Evolutionary conservation across 1,140 invertebrate genomes (phyloP), one percentile per base, ranked within the genome.

Genomic region (Vollenhovia emeryi): DNA sequence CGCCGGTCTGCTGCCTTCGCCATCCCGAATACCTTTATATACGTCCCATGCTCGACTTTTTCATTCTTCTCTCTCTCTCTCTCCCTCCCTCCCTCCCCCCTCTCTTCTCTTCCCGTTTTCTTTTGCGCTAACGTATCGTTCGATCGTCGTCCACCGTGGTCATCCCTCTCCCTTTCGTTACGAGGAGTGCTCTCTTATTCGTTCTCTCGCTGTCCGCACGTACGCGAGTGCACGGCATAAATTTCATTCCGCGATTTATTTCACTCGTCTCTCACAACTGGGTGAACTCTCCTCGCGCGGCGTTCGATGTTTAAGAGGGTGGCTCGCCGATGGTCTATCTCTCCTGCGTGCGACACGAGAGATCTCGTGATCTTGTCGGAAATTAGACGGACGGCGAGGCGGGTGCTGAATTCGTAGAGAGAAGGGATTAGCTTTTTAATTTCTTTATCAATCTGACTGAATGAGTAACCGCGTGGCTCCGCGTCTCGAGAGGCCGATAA

Each of bases 11-110:
- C 89, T 92, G 90, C 91, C 91, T 92, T 89, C 89, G 85, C 92
- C 90, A 92, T 90, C 91, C 91, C 89, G 91, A 92, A 92, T 92
- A 92, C 92, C 92, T 92, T 90, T 89, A 86, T 87, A 87, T 86
- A 55, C 52, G 33, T 62, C 48, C 71, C 55, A 33, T 50, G 36
- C 64, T 86, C 55, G 50, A 40, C 52, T 71, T 71, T 82, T 69
- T 84, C 66, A 85, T 55, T 52, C 50, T 82, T 78, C 82, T 66
- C 43, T 83, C 76, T 85, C 62, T 82, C 78, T 90, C 57, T 80
- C 30, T 48, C 68, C 40, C 40, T 86, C 74, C 50, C 84, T 57
- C 71, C 57, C 68, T 87, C 43, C 13, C 43, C 83, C 87, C 52
- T 80, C 30, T 48, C 68, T 48, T 33, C 75, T 50, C 79, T 52